Evolutionary conservation across 1,140 invertebrate species (phyloP), one percentile per base, ranked within the genome.

Genomic region (Drosophila pallidifrons): DNA sequence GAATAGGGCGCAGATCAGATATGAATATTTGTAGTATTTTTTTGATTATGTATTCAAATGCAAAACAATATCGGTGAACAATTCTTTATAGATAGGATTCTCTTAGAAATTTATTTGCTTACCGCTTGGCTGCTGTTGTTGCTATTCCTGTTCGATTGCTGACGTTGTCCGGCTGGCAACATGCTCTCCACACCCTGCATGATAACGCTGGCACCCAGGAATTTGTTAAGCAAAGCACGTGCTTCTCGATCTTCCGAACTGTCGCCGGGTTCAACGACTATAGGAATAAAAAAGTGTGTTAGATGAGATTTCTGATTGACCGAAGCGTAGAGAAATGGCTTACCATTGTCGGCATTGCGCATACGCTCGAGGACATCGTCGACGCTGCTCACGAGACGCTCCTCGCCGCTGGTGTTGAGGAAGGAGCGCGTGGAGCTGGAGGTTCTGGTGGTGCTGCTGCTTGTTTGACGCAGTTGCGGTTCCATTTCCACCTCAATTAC

Each of bases 151-250:
- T 54, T 49, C 61, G 54, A 65, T 77, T 60, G 51, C 51, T 45
- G 57, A 45, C 73, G 75, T 52, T 85, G 78, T 38, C 71, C 79
- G 20, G 70, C 75, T 30, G 90, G 91, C 49, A 92, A 45, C 75
- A 90, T 82, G 60, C 79, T 81, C 61, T 92, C 92, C 30, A 92
- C 89, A 3, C 92, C 96, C 57, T 95, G 94, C 93, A 96, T 94
- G 15, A 96, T 94, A 61, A 96, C 95, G 75, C 95, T 95, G 58
- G 96, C 96, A 46, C 96, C 96, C 25, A 97, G 93, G 92, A 96
- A 96, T 93, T 96, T 96, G 93, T 97, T 97, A 25, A 97, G 94
- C 70, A 96, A 93, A 61, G 95, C 94, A 45, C 95, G 94, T 8
- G 96, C 96, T 89, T 96, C 95, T n/a, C 93, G 91, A 92, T 96